Evolutionary conservation across 2,113 vertebrate species (phyloP).

Genomic region (Coracopsis vasa): DNA sequence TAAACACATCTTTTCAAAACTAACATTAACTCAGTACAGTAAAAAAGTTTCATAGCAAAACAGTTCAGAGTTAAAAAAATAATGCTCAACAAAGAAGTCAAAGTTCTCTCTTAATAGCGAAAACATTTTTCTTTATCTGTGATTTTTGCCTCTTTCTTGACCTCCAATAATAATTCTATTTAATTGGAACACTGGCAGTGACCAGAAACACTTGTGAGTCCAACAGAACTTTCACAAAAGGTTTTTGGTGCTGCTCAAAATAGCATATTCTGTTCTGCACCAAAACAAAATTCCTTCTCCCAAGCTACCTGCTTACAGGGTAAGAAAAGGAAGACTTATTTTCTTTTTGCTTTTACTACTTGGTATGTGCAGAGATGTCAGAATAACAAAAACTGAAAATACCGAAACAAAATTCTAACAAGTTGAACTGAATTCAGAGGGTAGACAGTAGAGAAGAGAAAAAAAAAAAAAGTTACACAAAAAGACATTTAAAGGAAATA

Average conservation of each 20-base stretch:
- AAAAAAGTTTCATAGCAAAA: background rate
- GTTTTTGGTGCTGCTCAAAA: background rate
- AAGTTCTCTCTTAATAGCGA: background rate
- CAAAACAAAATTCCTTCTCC: background rate
- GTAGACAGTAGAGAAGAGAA: background rate
- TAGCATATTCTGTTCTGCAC: background rate
- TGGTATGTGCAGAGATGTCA: background rate
- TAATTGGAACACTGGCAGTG: background rate
- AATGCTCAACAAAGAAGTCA: background rate
- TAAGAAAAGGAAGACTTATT: background rate
- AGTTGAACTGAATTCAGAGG: background rate
- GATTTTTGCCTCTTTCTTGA: background rate
- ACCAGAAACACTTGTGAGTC: background rate
- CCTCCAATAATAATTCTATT: background rate
- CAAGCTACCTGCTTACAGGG: background rate
- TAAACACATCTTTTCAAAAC: conserved; percentile 25
- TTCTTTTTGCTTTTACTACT: background rate
- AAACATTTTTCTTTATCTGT: background rate
- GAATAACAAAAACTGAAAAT: background rate
- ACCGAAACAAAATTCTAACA: background rate
- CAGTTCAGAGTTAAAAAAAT: background rate
- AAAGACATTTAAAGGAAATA: background rate
- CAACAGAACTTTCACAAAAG: background rate
- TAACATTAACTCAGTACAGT: background rate
- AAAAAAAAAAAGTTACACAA: background rate